phyloP scores from a whole-genome alignment of 1,140 invertebrate genomes.

The Cydia amplana region DNA sequence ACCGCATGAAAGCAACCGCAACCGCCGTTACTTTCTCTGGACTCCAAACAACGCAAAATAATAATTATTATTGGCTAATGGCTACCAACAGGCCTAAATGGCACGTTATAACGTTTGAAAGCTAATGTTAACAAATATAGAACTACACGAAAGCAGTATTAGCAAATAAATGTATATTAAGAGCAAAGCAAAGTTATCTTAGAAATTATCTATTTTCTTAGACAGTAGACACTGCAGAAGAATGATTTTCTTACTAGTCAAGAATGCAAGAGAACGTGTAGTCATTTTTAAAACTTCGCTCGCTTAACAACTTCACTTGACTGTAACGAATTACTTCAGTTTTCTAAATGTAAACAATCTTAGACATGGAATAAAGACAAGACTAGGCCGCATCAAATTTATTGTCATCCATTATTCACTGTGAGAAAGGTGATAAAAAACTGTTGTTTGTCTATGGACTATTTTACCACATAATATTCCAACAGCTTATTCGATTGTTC shows the following conservation, averaged over 20 bases:
- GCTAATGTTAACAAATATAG: neutral
- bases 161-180: conserved; percentile 5
- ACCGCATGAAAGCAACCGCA: conserved; percentile 51
- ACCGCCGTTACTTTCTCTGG: conserved; percentile 45
- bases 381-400: conserved; percentile 1
- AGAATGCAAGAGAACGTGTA: too few relatives aligned
- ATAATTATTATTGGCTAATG: conserved; percentile 1
- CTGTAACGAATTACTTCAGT: neutral
- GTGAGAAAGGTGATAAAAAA: conserved; percentile 8
- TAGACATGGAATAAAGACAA: neutral
- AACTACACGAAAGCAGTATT: neutral
- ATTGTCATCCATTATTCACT: conserved; percentile 27
- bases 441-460: conserved; percentile 8
- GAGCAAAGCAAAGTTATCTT: too few relatives aligned
- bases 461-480: conserved; percentile 20
- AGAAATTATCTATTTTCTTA: too few relatives aligned
- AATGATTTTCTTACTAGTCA: too few relatives aligned
- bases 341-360: neutral
- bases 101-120: neutral
- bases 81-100: conserved; percentile 29
- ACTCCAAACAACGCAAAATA: conserved; percentile 24
- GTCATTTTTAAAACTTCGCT: too few relatives aligned
- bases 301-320: too few relatives aligned
- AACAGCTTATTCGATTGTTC: conserved; percentile 19
- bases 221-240: too few relatives aligned